Conservation (phyloP, 2,797 vertebrate species). For the Periophthalmus magnuspinnatus region DNA sequence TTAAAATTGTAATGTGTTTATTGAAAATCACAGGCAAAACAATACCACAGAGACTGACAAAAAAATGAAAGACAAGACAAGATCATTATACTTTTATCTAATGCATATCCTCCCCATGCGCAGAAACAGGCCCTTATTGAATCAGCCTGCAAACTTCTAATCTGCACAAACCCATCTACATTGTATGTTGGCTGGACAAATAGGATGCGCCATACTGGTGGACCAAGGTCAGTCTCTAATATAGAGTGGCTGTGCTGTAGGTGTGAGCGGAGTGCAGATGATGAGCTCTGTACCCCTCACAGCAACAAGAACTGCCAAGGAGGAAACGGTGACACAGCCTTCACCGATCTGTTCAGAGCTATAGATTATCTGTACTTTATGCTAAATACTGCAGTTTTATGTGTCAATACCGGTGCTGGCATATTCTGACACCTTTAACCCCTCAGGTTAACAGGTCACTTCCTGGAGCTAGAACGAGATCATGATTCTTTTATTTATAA, state of each 20-base stretch:
- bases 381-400: conserved; percentile 20
- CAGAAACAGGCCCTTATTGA: conserved; percentile 55
- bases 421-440: conserved; percentile 30
- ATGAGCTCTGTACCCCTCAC: conserved; percentile 16
- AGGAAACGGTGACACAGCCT: conserved; percentile 6
- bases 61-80: conserved; percentile 24
- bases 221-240: conserved; percentile 58
- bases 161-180: conserved; percentile 72
- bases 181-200: conserved; percentile 57
- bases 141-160: conserved; percentile 70
- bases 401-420: conserved; percentile 2
- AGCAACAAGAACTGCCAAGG: neutral
- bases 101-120: conserved; percentile 55
- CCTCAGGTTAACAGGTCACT: conserved; percentile 22
- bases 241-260: conserved; percentile 30
- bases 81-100: conserved; percentile 66
- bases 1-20: too few relatives aligned
- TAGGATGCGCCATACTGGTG: conserved; percentile 53
- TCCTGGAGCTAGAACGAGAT: conserved; percentile 30
- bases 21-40: too few relatives aligned
- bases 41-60: too few relatives aligned
- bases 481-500: neutral
- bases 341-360: conserved; percentile 1
- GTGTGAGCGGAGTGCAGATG: conserved; percentile 56
- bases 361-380: neutral